phyloP scores from a whole-genome alignment of 2,797 vertebrate species.

The Meda fulgida region DNA sequence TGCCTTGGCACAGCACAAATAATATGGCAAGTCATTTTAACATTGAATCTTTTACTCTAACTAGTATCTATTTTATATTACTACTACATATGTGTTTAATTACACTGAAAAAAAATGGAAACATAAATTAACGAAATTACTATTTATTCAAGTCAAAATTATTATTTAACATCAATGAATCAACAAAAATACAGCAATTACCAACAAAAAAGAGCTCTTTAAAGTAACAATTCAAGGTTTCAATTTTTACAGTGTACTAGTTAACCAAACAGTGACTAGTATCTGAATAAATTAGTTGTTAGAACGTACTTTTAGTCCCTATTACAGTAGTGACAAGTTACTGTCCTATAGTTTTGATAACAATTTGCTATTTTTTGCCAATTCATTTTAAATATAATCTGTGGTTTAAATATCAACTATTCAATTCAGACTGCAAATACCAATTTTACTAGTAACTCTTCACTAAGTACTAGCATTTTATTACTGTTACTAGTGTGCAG shows the following conservation, averaged over 20 bases:
- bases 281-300: too few relatives aligned
- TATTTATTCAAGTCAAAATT: not conserved
- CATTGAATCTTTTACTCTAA: not conserved
- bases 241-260: not conserved
- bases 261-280: not conserved
- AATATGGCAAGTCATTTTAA: constrained; percentile 2
- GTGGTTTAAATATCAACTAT: constrained; percentile 6
- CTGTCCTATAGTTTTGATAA: not conserved
- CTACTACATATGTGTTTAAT: not conserved
- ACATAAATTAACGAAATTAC: not conserved
- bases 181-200: not conserved
- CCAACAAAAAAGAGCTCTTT: not conserved
- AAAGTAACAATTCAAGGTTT: not conserved
- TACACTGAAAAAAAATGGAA: not conserved
- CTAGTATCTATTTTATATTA: not conserved
- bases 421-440: not conserved
- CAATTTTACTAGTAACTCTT: not conserved
- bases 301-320: not conserved
- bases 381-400: not conserved
- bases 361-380: not conserved
- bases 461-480: not conserved
- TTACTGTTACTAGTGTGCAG: not conserved
- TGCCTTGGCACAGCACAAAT: not conserved
- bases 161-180: not conserved
- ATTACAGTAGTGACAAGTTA: not conserved